phyloP scores from a whole-genome alignment of 2,888 invertebrate species.

The Lamellibrachia columna region DNA sequence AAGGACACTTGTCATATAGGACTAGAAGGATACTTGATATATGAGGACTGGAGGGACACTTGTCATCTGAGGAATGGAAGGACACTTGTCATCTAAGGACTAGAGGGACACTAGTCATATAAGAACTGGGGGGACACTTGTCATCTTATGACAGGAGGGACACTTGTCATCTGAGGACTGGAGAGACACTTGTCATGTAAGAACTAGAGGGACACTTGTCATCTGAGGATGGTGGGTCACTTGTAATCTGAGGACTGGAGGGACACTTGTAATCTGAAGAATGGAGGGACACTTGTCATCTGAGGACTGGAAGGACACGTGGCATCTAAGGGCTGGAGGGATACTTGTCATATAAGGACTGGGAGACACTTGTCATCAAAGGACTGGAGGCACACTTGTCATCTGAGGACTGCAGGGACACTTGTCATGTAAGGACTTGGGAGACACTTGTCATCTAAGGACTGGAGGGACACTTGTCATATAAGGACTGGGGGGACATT shows the following conservation, averaged over 20 bases:
- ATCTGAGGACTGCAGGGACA: not conserved
- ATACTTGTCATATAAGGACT: not conserved
- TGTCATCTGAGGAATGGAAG: not conserved
- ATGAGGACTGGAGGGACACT: not conserved
- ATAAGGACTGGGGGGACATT: not conserved
- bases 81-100: not conserved
- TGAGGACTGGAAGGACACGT: too few relatives aligned
- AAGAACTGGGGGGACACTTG: not conserved
- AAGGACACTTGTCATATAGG: not conserved
- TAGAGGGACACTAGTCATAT: not conserved
- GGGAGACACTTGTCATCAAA: not conserved
- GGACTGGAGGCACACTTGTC: not conserved
- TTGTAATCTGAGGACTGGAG: too few relatives aligned
- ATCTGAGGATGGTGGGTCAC: too few relatives aligned
- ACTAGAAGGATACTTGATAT: not conserved
- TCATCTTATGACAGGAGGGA: too few relatives aligned
- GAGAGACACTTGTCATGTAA: too few relatives aligned
- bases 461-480: not conserved
- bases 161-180: too few relatives aligned
- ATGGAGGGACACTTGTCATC: too few relatives aligned
- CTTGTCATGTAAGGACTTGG: not conserved
- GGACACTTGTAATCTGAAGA: too few relatives aligned
- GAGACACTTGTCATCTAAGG: not conserved
- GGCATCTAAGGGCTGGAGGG: too few relatives aligned
- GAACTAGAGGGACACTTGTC: too few relatives aligned